These are phyloP conservation scores for Hemiprocne comata DNA, from an alignment of 2,113 vertebrate genomes.

Conservation along the genomic window DNA sequence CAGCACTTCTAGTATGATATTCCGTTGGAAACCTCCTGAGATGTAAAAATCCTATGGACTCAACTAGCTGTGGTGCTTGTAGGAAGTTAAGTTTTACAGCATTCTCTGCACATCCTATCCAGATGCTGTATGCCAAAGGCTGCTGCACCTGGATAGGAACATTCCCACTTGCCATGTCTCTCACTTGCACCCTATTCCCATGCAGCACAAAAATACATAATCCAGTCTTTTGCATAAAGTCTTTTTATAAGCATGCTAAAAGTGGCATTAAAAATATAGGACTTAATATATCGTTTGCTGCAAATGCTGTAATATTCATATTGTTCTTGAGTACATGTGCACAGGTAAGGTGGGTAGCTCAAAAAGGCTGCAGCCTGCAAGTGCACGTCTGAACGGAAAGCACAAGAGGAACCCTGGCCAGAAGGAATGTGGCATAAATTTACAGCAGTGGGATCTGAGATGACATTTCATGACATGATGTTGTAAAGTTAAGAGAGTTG, in stretches of 20 bases:
- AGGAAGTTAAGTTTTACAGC: background rate
- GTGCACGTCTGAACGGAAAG: background rate
- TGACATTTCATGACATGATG: background rate
- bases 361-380: background rate
- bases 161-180: background rate
- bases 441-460: background rate
- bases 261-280: conserved; percentile 47
- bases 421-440: conserved; percentile 1
- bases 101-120: background rate
- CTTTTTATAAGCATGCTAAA: conserved; percentile 55
- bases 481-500: conserved; percentile 27
- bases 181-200: background rate
- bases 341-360: background rate
- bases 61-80: background rate
- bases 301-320: conserved; percentile 34
- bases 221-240: background rate
- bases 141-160: conserved; percentile 8
- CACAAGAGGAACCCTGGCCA: background rate
- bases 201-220: background rate
- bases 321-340: background rate
- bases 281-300: conserved; percentile 36
- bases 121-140: background rate
- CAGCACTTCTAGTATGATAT: background rate
- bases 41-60: background rate
- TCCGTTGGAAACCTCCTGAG: background rate